Evolutionary conservation across 2,113 vertebrate genomes (phyloP).

Genomic region (Hippolais icterina): DNA sequence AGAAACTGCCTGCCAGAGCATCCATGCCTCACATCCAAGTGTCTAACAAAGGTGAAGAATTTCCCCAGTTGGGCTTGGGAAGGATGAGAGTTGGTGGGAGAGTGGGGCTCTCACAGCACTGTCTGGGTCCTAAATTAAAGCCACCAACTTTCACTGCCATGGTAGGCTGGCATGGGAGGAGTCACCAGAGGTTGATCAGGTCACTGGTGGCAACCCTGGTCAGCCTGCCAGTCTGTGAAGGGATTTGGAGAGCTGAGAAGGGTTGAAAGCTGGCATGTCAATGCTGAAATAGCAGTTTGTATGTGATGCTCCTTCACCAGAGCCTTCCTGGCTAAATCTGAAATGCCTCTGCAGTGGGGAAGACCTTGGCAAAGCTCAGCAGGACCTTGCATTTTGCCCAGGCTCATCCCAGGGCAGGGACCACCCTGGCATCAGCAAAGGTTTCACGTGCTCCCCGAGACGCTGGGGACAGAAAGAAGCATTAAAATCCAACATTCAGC

Average conservation of each 20-base stretch:
- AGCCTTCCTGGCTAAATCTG: background rate
- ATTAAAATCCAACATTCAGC: background rate
- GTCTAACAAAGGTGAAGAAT: background rate
- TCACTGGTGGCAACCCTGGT: background rate
- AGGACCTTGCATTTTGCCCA: background rate
- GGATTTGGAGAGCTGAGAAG: background rate
- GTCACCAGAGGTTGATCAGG: background rate
- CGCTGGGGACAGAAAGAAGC: too few species aligned
- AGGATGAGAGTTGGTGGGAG: too few species aligned
- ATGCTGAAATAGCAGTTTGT: background rate
- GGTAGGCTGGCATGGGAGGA: background rate
- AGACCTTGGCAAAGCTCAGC: background rate
- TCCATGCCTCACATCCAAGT: background rate
- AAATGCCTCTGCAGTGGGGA: background rate
- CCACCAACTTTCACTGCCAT: background rate
- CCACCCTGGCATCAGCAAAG: background rate
- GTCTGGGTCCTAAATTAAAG: background rate
- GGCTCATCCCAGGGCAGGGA: background rate
- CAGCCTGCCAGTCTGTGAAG: background rate
- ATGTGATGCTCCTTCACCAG: background rate
- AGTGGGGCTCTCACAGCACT: background rate
- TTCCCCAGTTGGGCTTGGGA: background rate
- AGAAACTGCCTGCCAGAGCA: background rate
- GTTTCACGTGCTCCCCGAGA: rapidly evolving
- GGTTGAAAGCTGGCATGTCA: background rate